A percentile compares a stretch with the other conserved stretches of the same genome.
These are phyloP conservation scores for Talpa occidentalis DNA, from an alignment of 2,113 vertebrate genomes.

Conservation along the genomic window DNA sequence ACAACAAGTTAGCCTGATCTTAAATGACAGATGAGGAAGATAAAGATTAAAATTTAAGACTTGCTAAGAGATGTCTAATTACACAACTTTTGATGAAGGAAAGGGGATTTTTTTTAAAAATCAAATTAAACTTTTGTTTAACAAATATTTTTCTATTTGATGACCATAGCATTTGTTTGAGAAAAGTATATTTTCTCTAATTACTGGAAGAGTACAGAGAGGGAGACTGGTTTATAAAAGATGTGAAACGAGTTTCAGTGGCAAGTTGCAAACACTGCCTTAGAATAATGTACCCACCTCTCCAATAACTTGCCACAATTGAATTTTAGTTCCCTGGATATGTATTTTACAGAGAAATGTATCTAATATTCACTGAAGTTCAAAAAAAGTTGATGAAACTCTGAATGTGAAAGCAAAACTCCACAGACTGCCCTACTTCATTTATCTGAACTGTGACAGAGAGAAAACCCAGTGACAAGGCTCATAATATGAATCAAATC, in stretches of 20 bases:
- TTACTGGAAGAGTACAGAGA: not conserved
- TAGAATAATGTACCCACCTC: not conserved
- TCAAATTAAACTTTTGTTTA: slow-evolving; percentile 33
- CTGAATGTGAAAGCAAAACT: slow-evolving; percentile 21
- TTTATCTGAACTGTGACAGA: not conserved
- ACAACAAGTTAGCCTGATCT: not conserved
- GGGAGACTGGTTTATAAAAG: not conserved
- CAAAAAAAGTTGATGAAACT: not conserved
- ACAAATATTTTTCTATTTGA: not conserved
- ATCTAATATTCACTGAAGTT: not conserved
- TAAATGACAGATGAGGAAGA: slow-evolving; percentile 17
- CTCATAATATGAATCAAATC: not conserved
- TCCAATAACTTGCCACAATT: not conserved
- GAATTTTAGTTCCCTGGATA: not conserved
- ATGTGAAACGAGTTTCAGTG: slow-evolving; percentile 12
- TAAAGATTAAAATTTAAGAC: not conserved
- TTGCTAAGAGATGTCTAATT: not conserved
- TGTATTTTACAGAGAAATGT: not conserved
- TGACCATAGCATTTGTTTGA: not conserved
- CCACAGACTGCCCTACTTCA: not conserved
- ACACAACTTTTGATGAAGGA: not conserved
- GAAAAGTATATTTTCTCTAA: not conserved
- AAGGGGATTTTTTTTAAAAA: not conserved
- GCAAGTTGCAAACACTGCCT: not conserved
- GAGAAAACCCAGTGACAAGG: not conserved